Conservation (phyloP, 2,797 vertebrate genomes). For the Gymnodraco acuticeps region DNA sequence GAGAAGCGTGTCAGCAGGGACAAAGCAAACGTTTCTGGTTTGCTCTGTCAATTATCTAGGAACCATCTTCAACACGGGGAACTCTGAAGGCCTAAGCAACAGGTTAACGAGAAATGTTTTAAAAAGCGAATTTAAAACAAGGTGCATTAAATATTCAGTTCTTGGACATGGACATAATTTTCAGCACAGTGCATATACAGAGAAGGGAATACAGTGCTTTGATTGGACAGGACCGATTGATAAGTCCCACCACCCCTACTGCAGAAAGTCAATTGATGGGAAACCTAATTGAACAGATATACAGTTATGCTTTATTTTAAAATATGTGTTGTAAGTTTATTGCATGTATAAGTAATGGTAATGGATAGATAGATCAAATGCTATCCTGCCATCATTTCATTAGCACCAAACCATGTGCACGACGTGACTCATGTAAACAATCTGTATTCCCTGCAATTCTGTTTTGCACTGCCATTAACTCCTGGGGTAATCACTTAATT, state of each 20-base stretch:
- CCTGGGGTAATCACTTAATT: slow-evolving; percentile 11
- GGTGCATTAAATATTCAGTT: slow-evolving; percentile 21
- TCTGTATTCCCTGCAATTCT: neutral
- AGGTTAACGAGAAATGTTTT: slow-evolving; percentile 9
- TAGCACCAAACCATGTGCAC: slow-evolving; percentile 1
- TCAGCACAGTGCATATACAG: neutral
- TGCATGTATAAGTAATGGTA: too few species aligned
- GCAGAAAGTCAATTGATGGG: neutral
- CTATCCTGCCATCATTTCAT: neutral
- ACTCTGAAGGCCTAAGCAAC: slow-evolving; percentile 6
- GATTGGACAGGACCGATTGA: neutral
- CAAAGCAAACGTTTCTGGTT: slow-evolving; percentile 18
- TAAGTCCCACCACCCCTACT: neutral
- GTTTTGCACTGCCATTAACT: slow-evolving; percentile 2
- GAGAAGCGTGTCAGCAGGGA: slow-evolving; percentile 30
- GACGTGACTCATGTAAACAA: slow-evolving; percentile 2
- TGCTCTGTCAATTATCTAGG: slow-evolving; percentile 9
- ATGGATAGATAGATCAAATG: neutral
- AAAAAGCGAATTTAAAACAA: slow-evolving; percentile 25
- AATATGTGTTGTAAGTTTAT: too few species aligned
- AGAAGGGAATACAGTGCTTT: neutral
- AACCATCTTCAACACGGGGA: neutral
- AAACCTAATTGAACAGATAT: neutral
- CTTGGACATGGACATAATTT: neutral
- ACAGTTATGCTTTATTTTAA: too few species aligned